phyloP scores from a whole-genome alignment of 1,140 invertebrate species.

The Drosophila takahashii region DNA sequence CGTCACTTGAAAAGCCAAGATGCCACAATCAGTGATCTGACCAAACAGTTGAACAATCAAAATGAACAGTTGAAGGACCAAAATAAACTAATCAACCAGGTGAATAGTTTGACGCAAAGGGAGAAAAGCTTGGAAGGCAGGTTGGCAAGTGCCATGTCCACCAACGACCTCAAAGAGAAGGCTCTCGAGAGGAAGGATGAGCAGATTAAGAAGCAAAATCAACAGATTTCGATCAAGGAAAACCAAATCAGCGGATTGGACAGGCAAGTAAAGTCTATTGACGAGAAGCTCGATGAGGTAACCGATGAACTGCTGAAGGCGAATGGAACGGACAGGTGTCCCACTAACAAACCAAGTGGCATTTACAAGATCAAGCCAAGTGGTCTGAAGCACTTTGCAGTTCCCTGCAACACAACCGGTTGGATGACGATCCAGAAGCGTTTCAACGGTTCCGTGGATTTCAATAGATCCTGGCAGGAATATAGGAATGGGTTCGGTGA shows the following conservation, averaged over 20 bases:
- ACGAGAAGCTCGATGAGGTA: background rate
- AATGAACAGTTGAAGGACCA: no score
- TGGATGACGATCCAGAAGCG: background rate
- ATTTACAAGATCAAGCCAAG: background rate
- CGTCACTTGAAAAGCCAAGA: no score
- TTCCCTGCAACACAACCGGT: background rate
- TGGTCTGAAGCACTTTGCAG: background rate
- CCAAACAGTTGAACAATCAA: no score
- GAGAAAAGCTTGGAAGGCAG: background rate
- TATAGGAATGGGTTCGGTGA: slow-evolving; percentile 3
- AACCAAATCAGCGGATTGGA: background rate
- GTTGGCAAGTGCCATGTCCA: background rate
- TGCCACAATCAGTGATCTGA: no score
- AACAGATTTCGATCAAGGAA: background rate
- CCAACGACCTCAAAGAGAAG: background rate
- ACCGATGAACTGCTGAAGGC: background rate
- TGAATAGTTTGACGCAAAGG: no score
- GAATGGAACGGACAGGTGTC: background rate
- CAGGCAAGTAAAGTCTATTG: background rate
- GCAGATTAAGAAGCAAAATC: background rate
- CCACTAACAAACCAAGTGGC: background rate
- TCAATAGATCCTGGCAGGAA: slow-evolving; percentile 1
- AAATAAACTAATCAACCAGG: no score
- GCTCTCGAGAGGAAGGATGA: background rate
- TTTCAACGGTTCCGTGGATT: background rate